Evolutionary conservation across 2,888 invertebrate genomes (phyloP).

Genomic region (Spicauda simplicius): DNA sequence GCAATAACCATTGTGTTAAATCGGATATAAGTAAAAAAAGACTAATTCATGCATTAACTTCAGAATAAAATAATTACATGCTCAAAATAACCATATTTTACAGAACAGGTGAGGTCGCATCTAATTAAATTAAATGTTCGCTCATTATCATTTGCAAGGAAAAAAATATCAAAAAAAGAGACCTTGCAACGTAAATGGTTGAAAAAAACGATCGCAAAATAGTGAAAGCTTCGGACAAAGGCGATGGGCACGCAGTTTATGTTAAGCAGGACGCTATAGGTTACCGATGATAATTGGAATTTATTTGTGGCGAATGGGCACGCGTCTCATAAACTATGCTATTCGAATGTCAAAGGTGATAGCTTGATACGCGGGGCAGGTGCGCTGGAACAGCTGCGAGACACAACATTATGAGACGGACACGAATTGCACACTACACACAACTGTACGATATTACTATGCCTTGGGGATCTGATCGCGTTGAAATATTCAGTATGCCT

Average conservation of each 20-base stretch:
- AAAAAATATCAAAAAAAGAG: neutral
- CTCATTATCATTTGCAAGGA: constrained; percentile 1
- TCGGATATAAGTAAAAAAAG: constrained; percentile 12
- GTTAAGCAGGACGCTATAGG: constrained; percentile 34
- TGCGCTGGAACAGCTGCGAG: constrained; percentile 62
- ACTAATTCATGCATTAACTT: neutral
- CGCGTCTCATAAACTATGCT: constrained; percentile 46
- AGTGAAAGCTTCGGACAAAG: constrained; percentile 32
- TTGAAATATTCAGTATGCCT: neutral
- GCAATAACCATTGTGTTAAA: constrained; percentile 17
- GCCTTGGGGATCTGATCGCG: neutral
- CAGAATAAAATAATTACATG: constrained; percentile 24
- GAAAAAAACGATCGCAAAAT: constrained; percentile 16
- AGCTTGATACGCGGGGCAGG: constrained; percentile 61
- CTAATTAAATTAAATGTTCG: constrained; percentile 29
- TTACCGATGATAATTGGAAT: constrained; percentile 45
- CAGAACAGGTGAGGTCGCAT: constrained; percentile 23
- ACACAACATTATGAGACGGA: constrained; percentile 18
- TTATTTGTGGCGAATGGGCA: constrained; percentile 43
- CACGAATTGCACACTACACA: constrained; percentile 32
- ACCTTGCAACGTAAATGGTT: constrained; percentile 1
- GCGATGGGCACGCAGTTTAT: constrained; percentile 10
- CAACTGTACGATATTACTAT: neutral
- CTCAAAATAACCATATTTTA: constrained; percentile 23
- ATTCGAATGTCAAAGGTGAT: constrained; percentile 75